Evolutionary conservation across 2,797 vertebrate genomes (phyloP).

Genomic region (Urosaurus nigricauda): DNA sequence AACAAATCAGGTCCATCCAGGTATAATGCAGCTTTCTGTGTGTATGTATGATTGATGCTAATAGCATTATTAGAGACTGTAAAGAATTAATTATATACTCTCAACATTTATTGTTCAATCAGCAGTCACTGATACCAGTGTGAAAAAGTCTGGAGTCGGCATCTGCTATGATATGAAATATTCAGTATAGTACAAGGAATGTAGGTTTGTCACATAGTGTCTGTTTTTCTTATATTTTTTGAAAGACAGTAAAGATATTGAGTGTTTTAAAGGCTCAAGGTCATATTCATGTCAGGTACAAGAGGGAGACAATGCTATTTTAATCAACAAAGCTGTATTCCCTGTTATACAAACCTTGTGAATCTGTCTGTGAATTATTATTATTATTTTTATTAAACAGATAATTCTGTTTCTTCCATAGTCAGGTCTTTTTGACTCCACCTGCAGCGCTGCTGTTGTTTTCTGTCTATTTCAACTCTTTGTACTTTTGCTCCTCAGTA

Average conservation of each 20-base stretch:
- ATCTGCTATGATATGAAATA: not conserved
- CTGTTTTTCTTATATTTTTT: not conserved
- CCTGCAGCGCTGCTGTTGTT: not conserved
- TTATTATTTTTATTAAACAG: not conserved
- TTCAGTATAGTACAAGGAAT: not conserved
- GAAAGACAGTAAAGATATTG: not conserved
- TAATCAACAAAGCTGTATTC: not conserved
- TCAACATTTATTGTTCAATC: not conserved
- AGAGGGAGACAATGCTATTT: not conserved
- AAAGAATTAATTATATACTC: not conserved
- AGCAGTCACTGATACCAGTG: not conserved
- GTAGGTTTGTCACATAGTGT: no score
- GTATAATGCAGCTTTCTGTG: not conserved
- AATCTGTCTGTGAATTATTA: not conserved
- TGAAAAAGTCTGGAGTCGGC: not conserved
- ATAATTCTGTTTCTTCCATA: not conserved
- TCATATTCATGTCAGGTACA: not conserved
- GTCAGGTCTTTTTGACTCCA: not conserved
- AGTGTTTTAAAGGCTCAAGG: not conserved
- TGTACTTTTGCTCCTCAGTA: not conserved
- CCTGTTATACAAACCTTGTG: not conserved
- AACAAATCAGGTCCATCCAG: not conserved
- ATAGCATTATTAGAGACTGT: not conserved
- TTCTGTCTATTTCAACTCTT: not conserved
- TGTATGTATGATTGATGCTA: not conserved